Percentiles rank a stretch among this genome's conserved stretches.
phyloP scores from a whole-genome alignment of 2,797 vertebrate species.

The Poecilia wingei region DNA sequence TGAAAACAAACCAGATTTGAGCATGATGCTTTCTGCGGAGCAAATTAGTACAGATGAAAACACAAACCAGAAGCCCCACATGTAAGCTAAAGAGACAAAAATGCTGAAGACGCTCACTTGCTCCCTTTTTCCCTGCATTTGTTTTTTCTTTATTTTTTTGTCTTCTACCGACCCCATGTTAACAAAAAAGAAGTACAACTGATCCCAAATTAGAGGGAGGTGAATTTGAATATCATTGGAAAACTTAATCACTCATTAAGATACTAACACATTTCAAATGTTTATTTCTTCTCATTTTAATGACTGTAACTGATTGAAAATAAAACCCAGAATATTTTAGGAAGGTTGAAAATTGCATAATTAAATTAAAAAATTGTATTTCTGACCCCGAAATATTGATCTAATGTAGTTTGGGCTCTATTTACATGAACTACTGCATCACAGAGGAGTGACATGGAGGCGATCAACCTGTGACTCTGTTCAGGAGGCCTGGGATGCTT shows the following conservation, averaged over 20 bases:
- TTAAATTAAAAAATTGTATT: not conserved
- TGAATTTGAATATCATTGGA: not conserved
- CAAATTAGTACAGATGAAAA: slow-evolving; percentile 69
- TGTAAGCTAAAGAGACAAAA: slow-evolving; percentile 48
- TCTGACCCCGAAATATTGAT: not conserved
- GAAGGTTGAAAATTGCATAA: not conserved
- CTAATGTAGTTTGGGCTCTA: not conserved
- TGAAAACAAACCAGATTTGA: slow-evolving; percentile 72
- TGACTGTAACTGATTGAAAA: not conserved
- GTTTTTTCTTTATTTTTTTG: not conserved
- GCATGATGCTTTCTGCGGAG: slow-evolving; percentile 65
- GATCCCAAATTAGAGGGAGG: slow-evolving; percentile 43
- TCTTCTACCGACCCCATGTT: slow-evolving; percentile 10
- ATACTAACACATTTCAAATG: not conserved
- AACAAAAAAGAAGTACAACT: slow-evolving; percentile 20
- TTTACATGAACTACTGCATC: not conserved
- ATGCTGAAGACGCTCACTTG: slow-evolving; percentile 30
- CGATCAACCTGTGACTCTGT: not conserved
- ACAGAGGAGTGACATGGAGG: not conserved
- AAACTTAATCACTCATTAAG: not conserved
- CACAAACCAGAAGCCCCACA: slow-evolving; percentile 51
- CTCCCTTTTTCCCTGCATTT: slow-evolving; percentile 7
- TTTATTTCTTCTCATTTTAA: not conserved
- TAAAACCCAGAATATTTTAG: not conserved
- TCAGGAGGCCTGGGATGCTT: not conserved